phyloP scores from a whole-genome alignment of 2,888 invertebrate species.

The Sarcophaga subvicina region DNA sequence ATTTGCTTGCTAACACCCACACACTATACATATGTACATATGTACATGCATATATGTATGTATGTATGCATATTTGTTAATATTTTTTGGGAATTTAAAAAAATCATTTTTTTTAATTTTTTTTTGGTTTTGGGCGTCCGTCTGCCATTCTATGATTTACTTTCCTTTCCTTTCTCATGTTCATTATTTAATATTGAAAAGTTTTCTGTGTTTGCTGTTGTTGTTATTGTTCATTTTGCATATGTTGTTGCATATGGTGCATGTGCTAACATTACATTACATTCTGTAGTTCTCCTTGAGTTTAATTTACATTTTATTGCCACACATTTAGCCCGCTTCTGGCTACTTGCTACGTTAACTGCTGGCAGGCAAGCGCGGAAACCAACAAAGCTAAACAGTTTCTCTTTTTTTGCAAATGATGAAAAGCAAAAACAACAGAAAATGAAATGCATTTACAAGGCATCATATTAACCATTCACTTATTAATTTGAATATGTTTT shows the following conservation, averaged over 20 bases:
- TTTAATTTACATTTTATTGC: slow-evolving; percentile 49
- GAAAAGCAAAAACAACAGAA: no score
- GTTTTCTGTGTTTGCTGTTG: not conserved
- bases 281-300: slow-evolving; percentile 6
- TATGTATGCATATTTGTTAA: not conserved
- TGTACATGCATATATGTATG: no score
- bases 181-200: not conserved
- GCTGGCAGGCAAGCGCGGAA: slow-evolving; percentile 17
- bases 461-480: slow-evolving; percentile 26
- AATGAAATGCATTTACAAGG: not conserved
- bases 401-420: not conserved
- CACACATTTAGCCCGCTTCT: not conserved
- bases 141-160: no score
- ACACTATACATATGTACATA: not conserved
- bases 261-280: not conserved
- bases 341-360: not conserved
- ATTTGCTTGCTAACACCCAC: slow-evolving; percentile 17
- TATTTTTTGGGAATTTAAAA: no score
- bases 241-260: not conserved
- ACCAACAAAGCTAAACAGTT: slow-evolving; percentile 34
- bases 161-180: no score
- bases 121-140: not conserved
- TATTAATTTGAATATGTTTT: not conserved
- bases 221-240: not conserved
- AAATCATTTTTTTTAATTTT: not conserved